Evolutionary conservation across 2,888 invertebrate species (phyloP).

Genomic region (Perdita meconis): DNA sequence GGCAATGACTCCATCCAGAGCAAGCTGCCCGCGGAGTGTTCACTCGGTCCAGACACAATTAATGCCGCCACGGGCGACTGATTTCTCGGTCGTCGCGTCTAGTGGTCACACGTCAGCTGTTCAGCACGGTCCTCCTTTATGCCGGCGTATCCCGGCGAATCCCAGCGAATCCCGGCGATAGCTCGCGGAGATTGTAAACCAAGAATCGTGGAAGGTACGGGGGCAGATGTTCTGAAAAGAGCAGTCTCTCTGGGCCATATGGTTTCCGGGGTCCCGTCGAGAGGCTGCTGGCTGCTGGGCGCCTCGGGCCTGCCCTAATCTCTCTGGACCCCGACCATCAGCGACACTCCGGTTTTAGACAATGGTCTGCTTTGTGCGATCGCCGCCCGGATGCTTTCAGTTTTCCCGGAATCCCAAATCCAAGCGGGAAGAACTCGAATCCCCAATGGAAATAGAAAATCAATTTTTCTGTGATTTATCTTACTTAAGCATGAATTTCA

Average conservation of each 20-base stretch:
- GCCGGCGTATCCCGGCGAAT: neutral
- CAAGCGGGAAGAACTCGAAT: constrained; percentile 23
- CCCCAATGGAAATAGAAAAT: too few relatives aligned
- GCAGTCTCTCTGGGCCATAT: constrained; percentile 51
- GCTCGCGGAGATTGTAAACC: constrained; percentile 29
- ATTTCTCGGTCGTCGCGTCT: constrained; percentile 9
- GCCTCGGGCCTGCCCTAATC: constrained; percentile 51
- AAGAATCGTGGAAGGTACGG: constrained; percentile 14
- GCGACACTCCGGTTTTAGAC: constrained; percentile 34
- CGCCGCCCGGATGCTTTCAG: constrained; percentile 34
- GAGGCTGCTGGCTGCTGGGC: constrained; percentile 5
- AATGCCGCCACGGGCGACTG: neutral
- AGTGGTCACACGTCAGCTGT: constrained; percentile 13
- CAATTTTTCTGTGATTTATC: too few relatives aligned
- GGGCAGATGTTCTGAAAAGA: constrained; percentile 60
- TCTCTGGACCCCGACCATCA: constrained; percentile 11
- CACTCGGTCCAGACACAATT: neutral
- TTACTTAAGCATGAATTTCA: too few relatives aligned
- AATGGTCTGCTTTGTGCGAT: constrained; percentile 43
- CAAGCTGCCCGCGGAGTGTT: too few relatives aligned
- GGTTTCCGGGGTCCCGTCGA: constrained; percentile 51
- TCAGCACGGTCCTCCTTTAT: neutral
- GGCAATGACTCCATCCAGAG: too few relatives aligned
- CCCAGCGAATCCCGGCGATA: neutral
- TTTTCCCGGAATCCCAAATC: constrained; percentile 47